phyloP scores from a whole-genome alignment of 1,140 invertebrate genomes.

The Stegodyphus dumicola region DNA sequence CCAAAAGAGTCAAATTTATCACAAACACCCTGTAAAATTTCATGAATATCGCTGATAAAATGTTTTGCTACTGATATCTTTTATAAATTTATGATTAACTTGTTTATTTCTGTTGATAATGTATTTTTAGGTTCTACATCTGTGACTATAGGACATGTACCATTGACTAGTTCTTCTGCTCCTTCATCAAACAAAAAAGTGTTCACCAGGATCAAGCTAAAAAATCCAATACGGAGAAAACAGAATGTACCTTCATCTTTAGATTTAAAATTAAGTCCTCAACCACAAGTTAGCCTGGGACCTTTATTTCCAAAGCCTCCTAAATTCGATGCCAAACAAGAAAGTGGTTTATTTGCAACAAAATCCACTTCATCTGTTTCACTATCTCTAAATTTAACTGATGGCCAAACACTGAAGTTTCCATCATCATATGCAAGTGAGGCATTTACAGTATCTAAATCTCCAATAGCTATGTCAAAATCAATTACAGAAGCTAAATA shows the following conservation, averaged over 20 bases:
- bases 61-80: too few relatives aligned
- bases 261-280: slow-evolving; percentile 33
- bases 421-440: neutral
- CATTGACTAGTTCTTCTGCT: slow-evolving; percentile 4
- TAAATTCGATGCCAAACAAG: slow-evolving; percentile 13
- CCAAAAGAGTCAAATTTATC: too few relatives aligned
- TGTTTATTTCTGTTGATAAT: too few relatives aligned
- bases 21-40: too few relatives aligned
- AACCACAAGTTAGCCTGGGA: neutral
- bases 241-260: slow-evolving; percentile 21
- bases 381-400: neutral
- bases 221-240: slow-evolving; percentile 6
- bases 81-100: too few relatives aligned
- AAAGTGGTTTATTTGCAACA: slow-evolving; percentile 38
- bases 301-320: slow-evolving; percentile 36
- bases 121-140: neutral
- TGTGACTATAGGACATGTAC: slow-evolving; percentile 7
- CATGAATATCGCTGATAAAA: too few relatives aligned
- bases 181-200: slow-evolving; percentile 25
- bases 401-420: neutral
- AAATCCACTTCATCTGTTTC: slow-evolving; percentile 15
- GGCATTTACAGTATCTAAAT: slow-evolving; percentile 2
- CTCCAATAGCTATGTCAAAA: neutral
- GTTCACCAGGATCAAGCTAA: slow-evolving; percentile 28
- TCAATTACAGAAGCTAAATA: slow-evolving; percentile 13